Evolutionary conservation across 2,113 vertebrate genomes (phyloP).

Genomic region (Psilopsiagon aurifrons): DNA sequence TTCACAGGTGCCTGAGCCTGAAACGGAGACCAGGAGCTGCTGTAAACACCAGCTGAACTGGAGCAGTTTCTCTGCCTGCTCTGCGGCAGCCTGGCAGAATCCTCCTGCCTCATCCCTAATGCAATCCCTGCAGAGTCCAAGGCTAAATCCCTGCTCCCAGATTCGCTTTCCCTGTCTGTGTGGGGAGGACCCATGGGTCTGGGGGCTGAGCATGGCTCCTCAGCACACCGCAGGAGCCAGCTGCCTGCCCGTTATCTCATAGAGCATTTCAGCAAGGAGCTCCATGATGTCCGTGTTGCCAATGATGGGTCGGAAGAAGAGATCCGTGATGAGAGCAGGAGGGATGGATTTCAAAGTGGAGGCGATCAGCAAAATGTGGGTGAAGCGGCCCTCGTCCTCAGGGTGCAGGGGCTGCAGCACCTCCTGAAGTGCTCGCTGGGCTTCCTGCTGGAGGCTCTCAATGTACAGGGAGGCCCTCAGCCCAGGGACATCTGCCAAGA

Average conservation of each 20-base stretch:
- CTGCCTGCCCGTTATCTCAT: slow-evolving; percentile 24
- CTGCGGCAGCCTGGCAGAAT: background rate
- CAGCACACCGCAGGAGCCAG: rapidly evolving
- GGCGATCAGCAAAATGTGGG: slow-evolving; percentile 78
- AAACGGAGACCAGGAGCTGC: background rate
- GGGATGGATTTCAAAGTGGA: slow-evolving; percentile 84
- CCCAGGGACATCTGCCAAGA: slow-evolving; percentile 80
- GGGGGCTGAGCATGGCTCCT: rapidly evolving
- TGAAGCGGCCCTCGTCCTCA: slow-evolving; percentile 77
- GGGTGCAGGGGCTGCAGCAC: slow-evolving; percentile 81
- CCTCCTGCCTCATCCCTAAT: background rate
- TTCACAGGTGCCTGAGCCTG: background rate
- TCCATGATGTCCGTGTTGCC: slow-evolving; percentile 82
- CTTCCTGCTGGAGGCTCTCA: slow-evolving; percentile 84
- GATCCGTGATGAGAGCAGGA: slow-evolving; percentile 80
- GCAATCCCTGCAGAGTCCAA: background rate
- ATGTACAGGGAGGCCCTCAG: slow-evolving; percentile 80
- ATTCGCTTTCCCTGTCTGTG: rapidly evolving
- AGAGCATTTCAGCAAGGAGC: slow-evolving; percentile 86
- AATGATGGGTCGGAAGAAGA: slow-evolving; percentile 90
- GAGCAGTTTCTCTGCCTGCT: background rate
- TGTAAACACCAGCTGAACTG: background rate
- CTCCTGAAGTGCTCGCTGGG: slow-evolving; percentile 84
- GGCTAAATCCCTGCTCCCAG: rapidly evolving
- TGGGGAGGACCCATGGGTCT: background rate